Percentiles rank a stretch among this genome's conserved stretches.
phyloP scores from a whole-genome alignment of 2,888 invertebrate genomes.

The Druceiella hillmani region DNA sequence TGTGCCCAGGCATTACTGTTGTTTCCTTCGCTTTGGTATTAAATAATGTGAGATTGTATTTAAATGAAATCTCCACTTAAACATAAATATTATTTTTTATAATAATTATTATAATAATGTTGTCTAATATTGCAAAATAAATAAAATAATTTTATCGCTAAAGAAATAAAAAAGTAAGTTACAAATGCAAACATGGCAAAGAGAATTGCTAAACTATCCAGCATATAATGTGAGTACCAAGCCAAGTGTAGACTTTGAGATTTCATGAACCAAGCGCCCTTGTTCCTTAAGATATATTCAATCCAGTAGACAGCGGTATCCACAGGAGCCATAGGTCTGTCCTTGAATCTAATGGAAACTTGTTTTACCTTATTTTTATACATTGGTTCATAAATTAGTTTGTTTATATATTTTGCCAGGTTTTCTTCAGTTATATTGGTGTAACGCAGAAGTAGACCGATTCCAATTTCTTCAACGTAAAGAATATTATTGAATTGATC shows the following conservation, averaged over 20 bases:
- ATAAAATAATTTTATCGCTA: too few species aligned
- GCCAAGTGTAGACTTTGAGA: slow-evolving; percentile 32
- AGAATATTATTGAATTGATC: slow-evolving; percentile 40
- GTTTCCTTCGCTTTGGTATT: too few species aligned
- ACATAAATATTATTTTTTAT: too few species aligned
- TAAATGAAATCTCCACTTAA: too few species aligned
- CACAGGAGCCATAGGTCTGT: slow-evolving; percentile 23
- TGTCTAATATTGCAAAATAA: too few species aligned
- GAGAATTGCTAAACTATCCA: slow-evolving; percentile 47
- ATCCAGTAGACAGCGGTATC: slow-evolving; percentile 25
- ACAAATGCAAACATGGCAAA: slow-evolving; percentile 27
- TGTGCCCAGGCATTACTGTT: too few species aligned
- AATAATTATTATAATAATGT: too few species aligned
- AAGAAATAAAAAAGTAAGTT: too few species aligned
- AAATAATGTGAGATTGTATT: too few species aligned
- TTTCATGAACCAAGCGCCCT: slow-evolving; percentile 24
- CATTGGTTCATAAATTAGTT: too few species aligned
- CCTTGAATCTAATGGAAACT: slow-evolving; percentile 21
- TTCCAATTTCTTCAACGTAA: slow-evolving; percentile 33
- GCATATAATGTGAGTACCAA: slow-evolving; percentile 35
- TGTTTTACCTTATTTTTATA: slow-evolving; percentile 20
- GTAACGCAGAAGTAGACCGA: slow-evolving; percentile 33
- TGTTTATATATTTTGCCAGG: slow-evolving; percentile 31
- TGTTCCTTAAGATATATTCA: slow-evolving; percentile 26
- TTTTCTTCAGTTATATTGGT: slow-evolving; percentile 30